These are phyloP conservation scores for Dendrophyllia cribrosa DNA, from an alignment of 64 coral and sea anemone genomes.

Conservation along the genomic window DNA sequence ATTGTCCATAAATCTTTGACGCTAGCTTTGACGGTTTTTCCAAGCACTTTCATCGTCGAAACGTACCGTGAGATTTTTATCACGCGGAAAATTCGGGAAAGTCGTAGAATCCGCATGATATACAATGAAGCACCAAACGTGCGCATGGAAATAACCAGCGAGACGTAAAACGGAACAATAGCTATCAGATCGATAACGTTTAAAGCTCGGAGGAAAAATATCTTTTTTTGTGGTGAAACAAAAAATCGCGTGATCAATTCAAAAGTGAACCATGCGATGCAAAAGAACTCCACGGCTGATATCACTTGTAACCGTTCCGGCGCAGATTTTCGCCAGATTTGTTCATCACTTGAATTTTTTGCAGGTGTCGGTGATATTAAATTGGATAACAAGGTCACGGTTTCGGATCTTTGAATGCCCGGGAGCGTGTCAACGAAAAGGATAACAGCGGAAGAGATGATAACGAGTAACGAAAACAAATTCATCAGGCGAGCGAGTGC, in stretches of 20 bases:
- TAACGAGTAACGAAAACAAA: conserved; percentile 39
- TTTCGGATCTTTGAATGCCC: background rate
- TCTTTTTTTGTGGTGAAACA: conserved; percentile 45
- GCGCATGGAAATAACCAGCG: background rate
- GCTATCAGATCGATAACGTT: conserved; percentile 64
- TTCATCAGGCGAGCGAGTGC: background rate
- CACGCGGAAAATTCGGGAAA: conserved; percentile 41
- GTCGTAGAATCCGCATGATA: conserved; percentile 43
- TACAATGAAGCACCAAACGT: background rate
- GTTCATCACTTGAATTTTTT: background rate
- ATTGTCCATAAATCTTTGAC: conserved; percentile 66
- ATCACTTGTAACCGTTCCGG: background rate
- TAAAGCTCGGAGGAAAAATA: conserved; percentile 45
- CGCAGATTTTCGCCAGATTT: too few relatives aligned
- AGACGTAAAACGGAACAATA: conserved; percentile 55
- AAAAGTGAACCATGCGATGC: conserved; percentile 59
- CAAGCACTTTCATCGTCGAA: conserved; percentile 61
- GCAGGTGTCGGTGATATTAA: background rate
- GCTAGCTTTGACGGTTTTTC: conserved; percentile 35
- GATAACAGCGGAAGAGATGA: conserved; percentile 36
- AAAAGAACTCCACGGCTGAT: conserved; percentile 29
- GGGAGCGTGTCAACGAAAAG: conserved; percentile 53
- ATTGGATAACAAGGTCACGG: background rate
- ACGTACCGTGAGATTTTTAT: conserved; percentile 64
- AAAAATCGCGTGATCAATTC: conserved; percentile 50